Base-by-base conservation (phyloP, 2,888 invertebrate genomes). In the Oxyteleia sp. region DNA sequence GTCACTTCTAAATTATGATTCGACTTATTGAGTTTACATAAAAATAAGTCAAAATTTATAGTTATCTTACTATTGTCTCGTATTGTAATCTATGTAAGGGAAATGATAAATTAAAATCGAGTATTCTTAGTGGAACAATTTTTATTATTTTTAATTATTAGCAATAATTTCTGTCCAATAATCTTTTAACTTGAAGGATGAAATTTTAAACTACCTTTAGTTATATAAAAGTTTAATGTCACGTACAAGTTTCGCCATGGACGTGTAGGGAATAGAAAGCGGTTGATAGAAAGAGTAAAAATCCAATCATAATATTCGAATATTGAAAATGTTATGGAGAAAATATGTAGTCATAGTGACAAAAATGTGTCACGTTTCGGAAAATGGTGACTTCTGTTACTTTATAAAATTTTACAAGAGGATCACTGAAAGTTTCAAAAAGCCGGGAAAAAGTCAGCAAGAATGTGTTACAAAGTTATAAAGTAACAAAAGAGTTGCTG, bases 271-370 rank as follows among this genome's bases (percentile, higher is more conserved):
- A 72, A 80, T 80, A 72, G 41, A 72, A 47, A 80, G 29, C 41
- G 35, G 32, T 59, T 57, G 35, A 29, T 49, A 15, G 59, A 64
- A 45, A 66, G 72, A 66, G 66, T 18, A 49, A 72, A 80, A 66
- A 59, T 80, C 79, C 79, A 80, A 80, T 80, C 79, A 64, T 55
- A 71, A 71, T 64, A 64, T 57, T 32, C 26, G 72, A 72, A 72
- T 80, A 80, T 80, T 80, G 79, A 80, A 80, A 80, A 80, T 72
- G 66, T 71, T 80, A 72, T 72, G 49, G 64, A 55, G 35, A 64
- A 69, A 71, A 49, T 63, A 32, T 64, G 63, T 57, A 47, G 45
- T 16, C 8, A 4, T 20, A 55, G 55, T 78, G 47, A 63, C 63
- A 53, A 61, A 49, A 61, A 35, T 43, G 59, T 43, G 68, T 11